phyloP scores from a whole-genome alignment of 2,888 invertebrate genomes.

The Crioceris asparagi region DNA sequence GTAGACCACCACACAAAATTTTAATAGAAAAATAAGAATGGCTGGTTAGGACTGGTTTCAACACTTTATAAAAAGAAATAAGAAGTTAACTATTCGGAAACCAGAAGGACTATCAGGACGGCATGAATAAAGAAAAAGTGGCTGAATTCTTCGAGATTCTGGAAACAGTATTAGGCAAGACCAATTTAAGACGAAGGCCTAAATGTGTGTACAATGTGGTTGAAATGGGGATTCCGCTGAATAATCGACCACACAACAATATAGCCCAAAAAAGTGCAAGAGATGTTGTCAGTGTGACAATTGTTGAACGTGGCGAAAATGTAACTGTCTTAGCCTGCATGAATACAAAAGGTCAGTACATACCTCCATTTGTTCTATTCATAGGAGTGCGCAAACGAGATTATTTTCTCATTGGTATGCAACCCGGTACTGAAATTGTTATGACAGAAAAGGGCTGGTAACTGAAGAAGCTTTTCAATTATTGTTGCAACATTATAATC shows the following conservation, averaged over 20 bases:
- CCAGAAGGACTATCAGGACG: too few species aligned
- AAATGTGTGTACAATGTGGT: not conserved
- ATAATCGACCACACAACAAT: too few species aligned
- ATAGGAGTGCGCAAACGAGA: not conserved
- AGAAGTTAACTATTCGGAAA: too few species aligned
- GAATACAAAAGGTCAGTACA: not conserved
- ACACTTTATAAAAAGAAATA: too few species aligned
- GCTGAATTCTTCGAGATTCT: not conserved
- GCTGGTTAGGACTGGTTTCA: too few species aligned
- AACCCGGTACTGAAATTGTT: too few species aligned
- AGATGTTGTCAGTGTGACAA: not conserved
- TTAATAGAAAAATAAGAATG: too few species aligned
- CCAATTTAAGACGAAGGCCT: not conserved
- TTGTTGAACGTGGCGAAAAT: not conserved
- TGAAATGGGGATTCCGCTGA: not conserved
- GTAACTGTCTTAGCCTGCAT: not conserved
- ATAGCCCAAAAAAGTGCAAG: not conserved
- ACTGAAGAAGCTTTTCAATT: too few species aligned
- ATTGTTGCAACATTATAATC: too few species aligned
- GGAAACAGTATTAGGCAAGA: not conserved
- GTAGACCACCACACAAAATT: too few species aligned
- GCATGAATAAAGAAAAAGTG: too few species aligned
- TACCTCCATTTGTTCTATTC: not conserved
- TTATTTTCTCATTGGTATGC: not conserved
- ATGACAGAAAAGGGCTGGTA: too few species aligned